Percentiles rank a stretch among this genome's conserved stretches.
phyloP scores from a whole-genome alignment of 2,888 invertebrate genomes.

The Trachelus stipa region DNA sequence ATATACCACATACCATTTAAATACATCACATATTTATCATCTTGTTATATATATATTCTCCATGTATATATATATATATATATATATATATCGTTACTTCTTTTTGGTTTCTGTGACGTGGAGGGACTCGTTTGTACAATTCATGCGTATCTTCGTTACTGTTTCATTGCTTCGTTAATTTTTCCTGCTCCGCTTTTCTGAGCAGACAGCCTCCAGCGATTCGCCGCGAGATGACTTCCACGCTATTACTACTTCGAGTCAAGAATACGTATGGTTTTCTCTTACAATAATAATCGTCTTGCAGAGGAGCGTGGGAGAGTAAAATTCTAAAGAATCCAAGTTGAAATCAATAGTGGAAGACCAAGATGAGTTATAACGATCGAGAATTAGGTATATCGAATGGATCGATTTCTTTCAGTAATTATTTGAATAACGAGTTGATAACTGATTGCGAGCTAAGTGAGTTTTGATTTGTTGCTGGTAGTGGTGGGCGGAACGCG shows the following conservation, averaged over 20 bases:
- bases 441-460: not conserved
- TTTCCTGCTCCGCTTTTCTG: slow-evolving; percentile 34
- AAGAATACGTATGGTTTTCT: not conserved
- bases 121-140: slow-evolving; percentile 67
- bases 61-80: slow-evolving; percentile 35
- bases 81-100: slow-evolving; percentile 43
- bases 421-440: not conserved
- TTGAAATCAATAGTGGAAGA: not conserved
- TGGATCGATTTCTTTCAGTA: not conserved
- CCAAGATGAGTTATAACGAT: not conserved
- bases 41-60: slow-evolving; percentile 53
- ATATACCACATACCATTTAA: slow-evolving; percentile 66
- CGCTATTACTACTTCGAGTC: not conserved
- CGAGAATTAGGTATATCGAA: not conserved
- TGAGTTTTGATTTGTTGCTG: not conserved
- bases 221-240: slow-evolving; percentile 9
- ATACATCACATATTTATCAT: slow-evolving; percentile 66
- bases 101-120: slow-evolving; percentile 56
- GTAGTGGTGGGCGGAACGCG: not conserved
- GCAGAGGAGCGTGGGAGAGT: not conserved
- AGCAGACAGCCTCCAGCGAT: slow-evolving; percentile 59
- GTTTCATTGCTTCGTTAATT: slow-evolving; percentile 57
- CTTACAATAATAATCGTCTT: not conserved
- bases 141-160: slow-evolving; percentile 60
- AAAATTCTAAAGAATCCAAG: not conserved